These are phyloP conservation scores for Ara ararauna DNA, from an alignment of 2,797 vertebrate species.

Conservation along the genomic window DNA sequence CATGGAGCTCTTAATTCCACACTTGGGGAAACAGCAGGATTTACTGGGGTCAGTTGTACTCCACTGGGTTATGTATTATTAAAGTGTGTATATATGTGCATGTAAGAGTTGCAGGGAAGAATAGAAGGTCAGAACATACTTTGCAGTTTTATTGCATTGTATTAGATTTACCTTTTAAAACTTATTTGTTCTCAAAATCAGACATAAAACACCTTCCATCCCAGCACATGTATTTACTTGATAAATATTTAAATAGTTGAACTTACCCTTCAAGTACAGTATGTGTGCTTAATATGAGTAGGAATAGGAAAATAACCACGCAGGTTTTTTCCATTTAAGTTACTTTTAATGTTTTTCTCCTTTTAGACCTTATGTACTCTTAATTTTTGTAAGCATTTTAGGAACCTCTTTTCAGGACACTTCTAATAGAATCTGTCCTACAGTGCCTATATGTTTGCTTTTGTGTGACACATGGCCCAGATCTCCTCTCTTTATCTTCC, in stretches of 20 bases:
- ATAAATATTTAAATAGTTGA: conserved; percentile 67
- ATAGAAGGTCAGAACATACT: conserved; percentile 60
- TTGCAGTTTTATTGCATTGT: conserved; percentile 59
- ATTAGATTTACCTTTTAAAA: conserved; percentile 70
- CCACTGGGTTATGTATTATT: conserved; percentile 72
- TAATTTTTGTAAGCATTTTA: not conserved
- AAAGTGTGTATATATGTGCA: conserved; percentile 39
- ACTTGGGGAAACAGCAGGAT: conserved; percentile 64
- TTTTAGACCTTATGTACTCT: not conserved
- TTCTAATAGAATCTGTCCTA: not conserved
- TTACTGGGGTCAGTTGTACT: conserved; percentile 64
- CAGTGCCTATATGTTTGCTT: not conserved
- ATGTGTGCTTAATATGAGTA: not conserved
- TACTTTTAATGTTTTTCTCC: not conserved
- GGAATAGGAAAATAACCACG: not conserved
- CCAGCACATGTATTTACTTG: conserved; percentile 21
- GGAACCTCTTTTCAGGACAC: not conserved
- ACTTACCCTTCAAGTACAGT: conserved; percentile 29
- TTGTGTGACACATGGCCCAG: not conserved
- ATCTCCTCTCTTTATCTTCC: not conserved
- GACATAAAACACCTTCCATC: conserved; percentile 30
- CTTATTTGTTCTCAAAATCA: conserved; percentile 67
- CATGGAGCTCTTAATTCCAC: conserved; percentile 70
- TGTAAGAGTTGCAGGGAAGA: conserved; percentile 35
- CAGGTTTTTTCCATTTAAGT: not conserved